Base-by-base conservation (phyloP, 2,797 vertebrate genomes). In the Sciurus carolinensis region DNA sequence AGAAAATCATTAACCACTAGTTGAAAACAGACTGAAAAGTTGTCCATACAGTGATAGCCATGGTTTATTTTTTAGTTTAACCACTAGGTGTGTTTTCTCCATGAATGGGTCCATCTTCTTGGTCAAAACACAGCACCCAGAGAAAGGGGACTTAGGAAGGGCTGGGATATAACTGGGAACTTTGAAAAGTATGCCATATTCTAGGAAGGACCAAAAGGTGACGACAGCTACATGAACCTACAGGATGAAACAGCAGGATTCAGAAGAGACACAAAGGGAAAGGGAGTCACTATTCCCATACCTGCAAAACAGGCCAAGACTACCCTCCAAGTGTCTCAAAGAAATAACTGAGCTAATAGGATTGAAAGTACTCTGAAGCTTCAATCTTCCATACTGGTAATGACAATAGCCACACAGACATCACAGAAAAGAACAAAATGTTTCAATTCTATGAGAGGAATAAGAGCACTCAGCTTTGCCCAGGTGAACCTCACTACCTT, bases 1-100 rank as follows among this genome's bases (percentile, higher is more conserved):
- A 92, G 71, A 77, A 85, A 93, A 87, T 73, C 72, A 75, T 92
- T 94, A 82, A 95, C 64, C 75, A 42, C 66, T 85, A n/a, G 26
- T 44, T 91, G 69, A 86, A 64, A 93, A 67, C 2, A 92, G 36
- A 47, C n/a, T 77, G 47, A 92, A 90, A 67, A 47, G 11, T 7
- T 62, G 73, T 92, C 75, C 69, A 73, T 62, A 72, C 5, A 52
- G 18, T 85, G 52, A 64, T 33, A 87, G 64, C 76, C 90, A 42
- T 59, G 39, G 26, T 86, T 75, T 64, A 50, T 59, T 64, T 87
- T 50, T 59, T 71, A 87, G 28, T 83, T 90, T 91, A 91, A 94
- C 44, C 44, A 90, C 50, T 69, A 69, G 54, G 14, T 80, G 44
- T 47, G 14, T 30, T 90, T 95, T 96, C 42, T 86, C 36, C 22